Evolutionary conservation across 2,888 invertebrate species (phyloP), one percentile per base, ranked within the genome.

Genomic region (Hypselothyrea guttata): DNA sequence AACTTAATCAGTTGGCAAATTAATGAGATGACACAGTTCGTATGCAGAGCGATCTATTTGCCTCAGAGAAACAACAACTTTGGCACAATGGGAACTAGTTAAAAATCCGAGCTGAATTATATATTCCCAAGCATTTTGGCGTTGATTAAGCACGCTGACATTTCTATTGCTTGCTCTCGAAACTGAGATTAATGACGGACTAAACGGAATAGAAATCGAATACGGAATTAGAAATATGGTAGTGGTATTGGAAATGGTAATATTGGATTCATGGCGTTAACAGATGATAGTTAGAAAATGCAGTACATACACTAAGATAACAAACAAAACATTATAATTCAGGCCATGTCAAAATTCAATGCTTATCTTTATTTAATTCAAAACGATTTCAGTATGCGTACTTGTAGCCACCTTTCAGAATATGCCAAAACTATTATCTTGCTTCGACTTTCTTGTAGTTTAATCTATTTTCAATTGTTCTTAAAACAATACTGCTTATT

Each of bases 131-230:
- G 83, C 84, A 47, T 22, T 22, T 22, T 22, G 22, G 52, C 75
- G 71, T 84, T 79, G 84, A 78, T 78, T 82, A 84, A 78, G 63
- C 75, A 61, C 75, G 60, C 49, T 84, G 78, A 84, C 84, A 78
- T 81, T 81, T 81, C 59, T 70, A 81, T 79, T 75, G 71, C 70
- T 58, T 44, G 64, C 41, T 68, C 48, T 7, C 16, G 69, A 72
- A 75, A 79, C 72, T 63, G 54, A 82, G 75, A 84, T 78, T 77
- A 82, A 78, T 78, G 84, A 65, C 72, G 58, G 83, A 84, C 78
- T 77, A 82, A 77, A 83, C 58, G 52, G 37, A 58, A 58, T 73
- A 55, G 69, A 16, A 68, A 61, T 67, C 33, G 58, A 38, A 42
- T 44, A 59, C 35, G 33, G 22, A 30, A 47, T 48, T 28, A 37